Percentiles rank a stretch among this genome's conserved stretches.
phyloP scores from a whole-genome alignment of 2,113 vertebrate species.

The Garra rufa region DNA sequence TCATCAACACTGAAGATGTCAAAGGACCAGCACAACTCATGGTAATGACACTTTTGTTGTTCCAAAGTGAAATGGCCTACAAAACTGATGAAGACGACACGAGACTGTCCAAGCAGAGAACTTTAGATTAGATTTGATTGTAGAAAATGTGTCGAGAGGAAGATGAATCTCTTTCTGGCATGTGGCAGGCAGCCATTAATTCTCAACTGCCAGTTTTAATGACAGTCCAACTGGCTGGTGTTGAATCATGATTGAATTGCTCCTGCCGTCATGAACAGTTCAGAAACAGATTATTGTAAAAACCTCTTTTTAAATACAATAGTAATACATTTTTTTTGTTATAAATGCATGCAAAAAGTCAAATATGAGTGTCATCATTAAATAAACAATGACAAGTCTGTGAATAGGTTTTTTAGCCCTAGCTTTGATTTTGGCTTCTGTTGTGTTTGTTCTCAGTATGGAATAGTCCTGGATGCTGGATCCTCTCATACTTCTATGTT shows the following conservation, averaged over 20 bases:
- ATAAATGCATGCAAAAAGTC: neutral
- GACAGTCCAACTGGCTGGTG: neutral
- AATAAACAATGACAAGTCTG: neutral
- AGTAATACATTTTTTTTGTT: too few species aligned
- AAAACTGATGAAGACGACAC: neutral
- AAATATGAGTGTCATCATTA: neutral
- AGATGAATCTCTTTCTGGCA: neutral
- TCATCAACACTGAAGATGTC: conserved; percentile 72
- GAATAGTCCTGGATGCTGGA: conserved; percentile 89
- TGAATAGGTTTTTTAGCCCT: neutral
- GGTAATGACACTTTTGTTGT: conserved; percentile 69
- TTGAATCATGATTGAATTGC: neutral
- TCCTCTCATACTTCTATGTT: conserved; percentile 88
- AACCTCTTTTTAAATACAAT: neutral
- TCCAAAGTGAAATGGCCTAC: neutral
- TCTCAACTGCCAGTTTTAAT: neutral
- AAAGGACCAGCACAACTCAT: conserved; percentile 73
- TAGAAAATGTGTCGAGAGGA: neutral
- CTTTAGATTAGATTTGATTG: neutral
- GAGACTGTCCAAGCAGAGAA: too few species aligned
- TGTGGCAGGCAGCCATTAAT: neutral
- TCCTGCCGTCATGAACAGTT: neutral
- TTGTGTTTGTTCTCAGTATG: conserved; percentile 75
- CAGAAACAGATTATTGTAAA: neutral
- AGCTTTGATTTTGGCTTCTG: neutral